Base-by-base conservation (phyloP, 1,140 invertebrate species). In the Aphelinus atriplicis region DNA sequence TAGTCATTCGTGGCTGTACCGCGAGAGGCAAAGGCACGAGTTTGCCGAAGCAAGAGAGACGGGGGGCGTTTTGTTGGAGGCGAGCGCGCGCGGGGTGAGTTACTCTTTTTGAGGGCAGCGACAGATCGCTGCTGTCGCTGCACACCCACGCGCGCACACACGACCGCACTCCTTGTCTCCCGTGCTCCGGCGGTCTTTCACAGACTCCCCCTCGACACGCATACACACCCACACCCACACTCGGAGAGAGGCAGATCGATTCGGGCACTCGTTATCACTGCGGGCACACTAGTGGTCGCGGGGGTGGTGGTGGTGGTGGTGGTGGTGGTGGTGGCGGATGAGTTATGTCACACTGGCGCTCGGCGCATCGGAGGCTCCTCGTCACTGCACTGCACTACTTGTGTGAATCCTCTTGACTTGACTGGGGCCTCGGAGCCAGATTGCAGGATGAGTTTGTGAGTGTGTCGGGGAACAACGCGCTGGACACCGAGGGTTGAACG, bases 111-210 rank as follows among this genome's bases (percentile, higher is more conserved):
- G n/a, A 45, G 46, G 45, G 26, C 26, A 26, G 26, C 26, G 26
- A 26, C 26, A 26, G 26, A 26, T 26, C 26, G 26, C 26, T 46
- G 46, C 7, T 45, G 58, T 60, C 58, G 45, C 45, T 60, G 42
- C 5, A 53, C 47, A 56, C 65, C 45, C 53, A 48, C 73, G 74
- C 50, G 71, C 71, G 45, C 51, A 9, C 26, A 9, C 45, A n/a
- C 62, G 62, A n/a, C 2, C 46, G 46, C 57, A 42, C 2, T 58
- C 7, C 5, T 58, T 58, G 5, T n/a, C 9, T 58, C 9, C 26
- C 26, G 26, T 26, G 26, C 58, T 60, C 58, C 58, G 58, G 58
- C 42, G 58, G 45, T 60, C 42, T 60, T 45, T 26, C 26, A 0
- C 26, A 26, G 26, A 26, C 26, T 26, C 42, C 6, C 9, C 42